Base-by-base conservation (phyloP, 2,113 vertebrate species). In the Lethenteron camtschaticum region DNA sequence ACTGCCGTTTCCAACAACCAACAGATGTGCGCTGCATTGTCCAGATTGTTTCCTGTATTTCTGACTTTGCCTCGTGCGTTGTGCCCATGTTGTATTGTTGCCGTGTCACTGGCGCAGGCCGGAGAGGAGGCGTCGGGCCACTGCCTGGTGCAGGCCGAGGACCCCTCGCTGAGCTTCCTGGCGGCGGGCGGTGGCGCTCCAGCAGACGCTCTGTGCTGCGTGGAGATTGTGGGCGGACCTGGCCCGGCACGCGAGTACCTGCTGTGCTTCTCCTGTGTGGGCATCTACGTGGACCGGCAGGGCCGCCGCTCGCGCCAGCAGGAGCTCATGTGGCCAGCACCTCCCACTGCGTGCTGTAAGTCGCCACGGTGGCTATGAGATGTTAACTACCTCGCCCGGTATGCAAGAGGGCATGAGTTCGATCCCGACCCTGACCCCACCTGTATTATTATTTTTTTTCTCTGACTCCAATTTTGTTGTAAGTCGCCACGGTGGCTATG, bases 181-280 rank as follows among this genome's bases (percentile, higher is more conserved):
- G 75, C 81, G 9, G 89, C 95, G 76, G 87, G 95, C 73, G 78
- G 77, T 74, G 83, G 86, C 75, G 41, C 41, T 41, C 41, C 41
- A 41, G 41, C 41, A 41, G 89, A 95, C 10, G 86, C 94, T n/a
- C 81, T 96, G 72, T 95, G 92, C 1, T 89, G 90, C 2, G 89
- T 99, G 74, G 94, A 96, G 78, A 92, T 97, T 75, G 95, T 90
- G 76, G 85, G 78, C 80, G 63, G 9, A 24, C n/a, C 63, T 2
- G 63, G 63, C 63, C n/a, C 24, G n/a, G n/a, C 63, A 16, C 95
- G 95, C 77, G 92, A 97, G 76, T 85, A 89, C 75, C 83, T 99
- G 83, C 86, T 99, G 80, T 99, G 92, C 85, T 99, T 99, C 86
- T 89, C 81, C 78, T 78, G 83, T 82, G 86, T 97, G 12, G 94